Evolutionary conservation across 2,113 vertebrate genomes (phyloP), one percentile per base, ranked within the genome.

Genomic region (Tachysurus vachellii): DNA sequence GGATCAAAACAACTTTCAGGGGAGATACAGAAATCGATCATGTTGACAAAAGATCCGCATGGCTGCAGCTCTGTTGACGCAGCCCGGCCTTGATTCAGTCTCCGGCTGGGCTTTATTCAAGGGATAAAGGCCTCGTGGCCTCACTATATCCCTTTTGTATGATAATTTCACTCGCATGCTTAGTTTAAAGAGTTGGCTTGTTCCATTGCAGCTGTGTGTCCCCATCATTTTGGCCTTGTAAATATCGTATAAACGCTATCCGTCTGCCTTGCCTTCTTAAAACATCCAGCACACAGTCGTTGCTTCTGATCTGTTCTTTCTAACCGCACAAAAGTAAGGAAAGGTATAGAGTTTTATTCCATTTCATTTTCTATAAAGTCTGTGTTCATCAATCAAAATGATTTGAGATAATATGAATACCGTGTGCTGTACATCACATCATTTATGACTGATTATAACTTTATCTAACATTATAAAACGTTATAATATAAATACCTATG

Each of bases 11-110:
- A 90, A 86, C 86, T 88, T 90, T 90, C 84, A 86, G 64, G 84
- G 86, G 73, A 86, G 84, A 90, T 71, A 87, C 79, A 83, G 77
- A 80, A 89, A 90, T 89, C 88, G 88, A 90, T 90, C 88, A 90
- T 75, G 86, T 86, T 90, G 89, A 89, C 88, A 89, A 90, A 87
- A 86, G 80, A 88, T 87, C 81, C 75, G 50, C 84, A 88, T 86
- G 86, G 56, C 83, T 83, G 86, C 73, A 80, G 81, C 86, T 61
- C 80, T 84, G 87, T 47, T 76, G 80, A 83, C 61, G 80, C 85
- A 68, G 56, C 75, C 76, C 66, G 70, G 85, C 88, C 86, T 87
- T 87, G 86, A 89, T 75, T 76, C 82, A 42, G 80, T 68, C 70
- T 83, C 85, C 54, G n/a, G 66, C 57, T 53, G 73, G 31, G 77